Conservation (phyloP, 2,797 vertebrate species). For the Momotus momota region DNA sequence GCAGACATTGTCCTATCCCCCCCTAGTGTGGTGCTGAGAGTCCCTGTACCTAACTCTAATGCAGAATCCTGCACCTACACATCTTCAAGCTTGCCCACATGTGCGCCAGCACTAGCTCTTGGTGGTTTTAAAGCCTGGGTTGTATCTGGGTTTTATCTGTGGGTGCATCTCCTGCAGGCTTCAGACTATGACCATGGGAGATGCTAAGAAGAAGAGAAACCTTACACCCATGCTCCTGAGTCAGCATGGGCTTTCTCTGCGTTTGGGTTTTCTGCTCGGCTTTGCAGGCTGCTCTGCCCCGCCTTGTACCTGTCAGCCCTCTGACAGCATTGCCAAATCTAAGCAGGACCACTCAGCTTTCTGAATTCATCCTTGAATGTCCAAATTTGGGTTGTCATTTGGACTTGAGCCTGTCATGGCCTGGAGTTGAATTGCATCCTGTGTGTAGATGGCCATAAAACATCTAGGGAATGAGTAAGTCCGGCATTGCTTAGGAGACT, state of each 20-base stretch:
- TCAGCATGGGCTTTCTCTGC: neutral
- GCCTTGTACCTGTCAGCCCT: neutral
- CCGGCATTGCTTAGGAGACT: fast-evolving
- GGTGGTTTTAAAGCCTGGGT: neutral
- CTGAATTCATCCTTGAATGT: neutral
- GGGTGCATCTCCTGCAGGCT: neutral
- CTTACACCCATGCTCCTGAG: neutral
- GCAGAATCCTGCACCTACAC: neutral
- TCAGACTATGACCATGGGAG: neutral
- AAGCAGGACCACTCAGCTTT: neutral
- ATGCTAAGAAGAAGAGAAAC: neutral
- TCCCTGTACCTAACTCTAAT: neutral
- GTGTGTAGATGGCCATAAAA: neutral
- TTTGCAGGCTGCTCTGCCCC: neutral
- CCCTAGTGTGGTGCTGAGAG: neutral
- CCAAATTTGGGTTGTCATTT: neutral
- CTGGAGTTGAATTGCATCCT: fast-evolving
- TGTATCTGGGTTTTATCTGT: neutral
- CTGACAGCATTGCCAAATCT: neutral
- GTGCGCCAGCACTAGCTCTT: neutral
- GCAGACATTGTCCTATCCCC: neutral
- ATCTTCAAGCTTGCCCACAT: fast-evolving
- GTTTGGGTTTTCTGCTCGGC: neutral
- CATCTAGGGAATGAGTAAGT: neutral
- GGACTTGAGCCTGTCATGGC: neutral